phyloP scores from a whole-genome alignment of 1,140 invertebrate species.

The Macrocentrus cingulum region DNA sequence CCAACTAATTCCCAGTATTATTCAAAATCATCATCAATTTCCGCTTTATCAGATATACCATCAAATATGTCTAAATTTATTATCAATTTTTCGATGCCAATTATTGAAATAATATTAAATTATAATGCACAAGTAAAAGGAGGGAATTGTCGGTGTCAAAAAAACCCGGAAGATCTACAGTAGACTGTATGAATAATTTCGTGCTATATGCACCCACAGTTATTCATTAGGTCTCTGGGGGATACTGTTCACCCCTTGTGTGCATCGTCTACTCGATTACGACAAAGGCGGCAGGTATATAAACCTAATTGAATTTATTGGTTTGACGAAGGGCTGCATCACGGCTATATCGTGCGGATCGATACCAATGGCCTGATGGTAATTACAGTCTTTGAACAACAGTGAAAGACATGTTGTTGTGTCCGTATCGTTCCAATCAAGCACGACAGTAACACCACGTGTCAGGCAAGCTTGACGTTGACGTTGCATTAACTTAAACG shows the following conservation, averaged over 20 bases:
- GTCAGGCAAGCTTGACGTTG: slow-evolving; percentile 5
- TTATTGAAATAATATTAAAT: too few relatives aligned
- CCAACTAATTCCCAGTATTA: too few relatives aligned
- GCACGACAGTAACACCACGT: slow-evolving; percentile 10
- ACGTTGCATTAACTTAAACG: too few relatives aligned
- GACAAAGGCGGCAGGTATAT: slow-evolving; percentile 19
- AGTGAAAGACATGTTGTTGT: not conserved
- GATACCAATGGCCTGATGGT: not conserved
- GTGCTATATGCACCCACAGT: not conserved
- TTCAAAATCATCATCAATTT: too few relatives aligned
- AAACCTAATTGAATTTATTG: slow-evolving; percentile 19
- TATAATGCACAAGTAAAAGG: too few relatives aligned
- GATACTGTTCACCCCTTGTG: too few relatives aligned
- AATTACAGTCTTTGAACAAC: not conserved
- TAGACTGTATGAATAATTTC: too few relatives aligned
- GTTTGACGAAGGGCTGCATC: not conserved
- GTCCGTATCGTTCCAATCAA: not conserved
- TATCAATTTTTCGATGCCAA: too few relatives aligned
- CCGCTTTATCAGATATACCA: not conserved
- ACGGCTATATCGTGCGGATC: not conserved
- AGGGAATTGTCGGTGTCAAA: too few relatives aligned
- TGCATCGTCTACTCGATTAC: slow-evolving; percentile 11
- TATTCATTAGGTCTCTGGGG: not conserved
- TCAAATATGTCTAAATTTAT: too few relatives aligned
- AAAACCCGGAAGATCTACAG: too few relatives aligned